These are phyloP conservation scores for pig (Sus scrofa) DNA, from an alignment of 2,113 vertebrate genomes.

Conservation along the genomic window T2T-Sscrofa CM000813.6:34722001-34722500, in stretches of 20 bases:
- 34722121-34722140: neutral
- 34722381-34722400: neutral
- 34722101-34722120: neutral
- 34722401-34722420: neutral
- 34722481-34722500: slow-evolving; percentile 2
- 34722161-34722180: neutral
- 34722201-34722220: neutral
- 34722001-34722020: neutral
- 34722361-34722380: neutral
- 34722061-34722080: neutral
- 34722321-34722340: neutral
- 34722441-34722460: neutral
- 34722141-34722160: neutral
- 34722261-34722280: neutral
- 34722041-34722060: neutral
- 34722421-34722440: neutral
- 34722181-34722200: neutral
- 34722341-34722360: slow-evolving; percentile 21
- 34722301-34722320: neutral
- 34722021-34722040: neutral
- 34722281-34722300: neutral
- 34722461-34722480: neutral
- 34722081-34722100: neutral
- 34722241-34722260: neutral
- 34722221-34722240: neutral